phyloP scores from a whole-genome alignment of 2,113 vertebrate species.

The Narcine bancroftii region DNA sequence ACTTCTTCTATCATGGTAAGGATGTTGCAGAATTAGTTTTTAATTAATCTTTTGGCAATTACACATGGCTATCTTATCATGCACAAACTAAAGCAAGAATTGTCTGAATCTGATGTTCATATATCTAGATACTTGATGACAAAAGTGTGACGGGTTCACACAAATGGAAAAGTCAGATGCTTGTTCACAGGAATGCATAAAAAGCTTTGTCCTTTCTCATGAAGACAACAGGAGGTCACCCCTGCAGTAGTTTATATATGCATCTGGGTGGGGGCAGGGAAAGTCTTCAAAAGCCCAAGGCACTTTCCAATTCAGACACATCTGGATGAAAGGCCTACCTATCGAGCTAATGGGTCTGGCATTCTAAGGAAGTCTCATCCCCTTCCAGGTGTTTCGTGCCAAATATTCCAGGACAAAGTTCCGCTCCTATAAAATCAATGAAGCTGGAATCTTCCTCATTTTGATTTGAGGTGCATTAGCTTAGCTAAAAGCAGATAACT shows the following conservation, averaged over 20 bases:
- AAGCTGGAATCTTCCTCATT: background rate
- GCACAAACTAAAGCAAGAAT: background rate
- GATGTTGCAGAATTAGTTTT: background rate
- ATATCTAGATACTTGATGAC: background rate
- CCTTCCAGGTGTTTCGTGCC: background rate
- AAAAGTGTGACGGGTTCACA: background rate
- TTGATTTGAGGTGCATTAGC: background rate
- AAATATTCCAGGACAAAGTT: background rate
- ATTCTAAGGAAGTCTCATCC: background rate
- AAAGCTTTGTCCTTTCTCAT: background rate
- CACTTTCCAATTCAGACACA: background rate
- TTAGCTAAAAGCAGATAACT: background rate
- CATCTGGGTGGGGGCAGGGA: background rate
- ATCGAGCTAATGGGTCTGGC: background rate
- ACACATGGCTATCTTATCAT: no score
- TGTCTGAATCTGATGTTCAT: background rate
- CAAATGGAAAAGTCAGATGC: background rate
- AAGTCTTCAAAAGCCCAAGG: background rate
- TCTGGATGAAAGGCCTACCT: background rate
- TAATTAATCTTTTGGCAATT: background rate
- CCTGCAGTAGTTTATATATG: no score
- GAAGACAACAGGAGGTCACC: background rate
- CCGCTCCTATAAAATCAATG: background rate
- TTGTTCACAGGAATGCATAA: no score
- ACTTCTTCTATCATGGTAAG: no score